Evolutionary conservation across 2,113 vertebrate species (phyloP).

Genomic region (Hyaena hyaena): DNA sequence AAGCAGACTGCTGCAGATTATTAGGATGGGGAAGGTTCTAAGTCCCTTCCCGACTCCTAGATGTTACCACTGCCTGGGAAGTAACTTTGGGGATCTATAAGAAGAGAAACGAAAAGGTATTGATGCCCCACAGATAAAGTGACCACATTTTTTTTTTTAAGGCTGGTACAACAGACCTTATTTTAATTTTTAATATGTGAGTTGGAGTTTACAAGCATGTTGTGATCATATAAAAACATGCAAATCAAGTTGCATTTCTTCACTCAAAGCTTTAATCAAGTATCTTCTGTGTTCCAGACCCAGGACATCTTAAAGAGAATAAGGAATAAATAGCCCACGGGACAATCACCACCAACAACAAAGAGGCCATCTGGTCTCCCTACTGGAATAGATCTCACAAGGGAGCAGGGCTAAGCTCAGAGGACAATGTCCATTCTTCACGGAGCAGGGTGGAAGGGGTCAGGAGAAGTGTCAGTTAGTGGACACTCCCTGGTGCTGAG

Average conservation of each 20-base stretch:
- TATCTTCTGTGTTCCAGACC: neutral
- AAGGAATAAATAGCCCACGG: neutral
- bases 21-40: fast-evolving
- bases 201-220: conserved; percentile 56
- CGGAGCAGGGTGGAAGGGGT: fast-evolving
- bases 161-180: neutral
- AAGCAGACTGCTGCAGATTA: neutral
- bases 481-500: fast-evolving
- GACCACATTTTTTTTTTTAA: neutral
- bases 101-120: neutral
- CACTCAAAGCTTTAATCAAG: neutral
- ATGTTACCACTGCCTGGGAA: neutral
- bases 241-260: conserved; percentile 4
- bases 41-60: neutral
- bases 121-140: neutral
- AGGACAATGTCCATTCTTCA: fast-evolving
- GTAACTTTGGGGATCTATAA: neutral
- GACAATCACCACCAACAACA: neutral
- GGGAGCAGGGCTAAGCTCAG: neutral
- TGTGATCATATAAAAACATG: conserved; percentile 31
- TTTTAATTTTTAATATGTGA: conserved; percentile 57
- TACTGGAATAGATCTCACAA: fast-evolving
- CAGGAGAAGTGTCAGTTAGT: too few relatives aligned
- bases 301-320: neutral
- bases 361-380: neutral